A percentile compares a stretch with the other conserved stretches of the same genome.
Conservation (phyloP, 2,113 vertebrate species). For the Gallinago undulata region DNA sequence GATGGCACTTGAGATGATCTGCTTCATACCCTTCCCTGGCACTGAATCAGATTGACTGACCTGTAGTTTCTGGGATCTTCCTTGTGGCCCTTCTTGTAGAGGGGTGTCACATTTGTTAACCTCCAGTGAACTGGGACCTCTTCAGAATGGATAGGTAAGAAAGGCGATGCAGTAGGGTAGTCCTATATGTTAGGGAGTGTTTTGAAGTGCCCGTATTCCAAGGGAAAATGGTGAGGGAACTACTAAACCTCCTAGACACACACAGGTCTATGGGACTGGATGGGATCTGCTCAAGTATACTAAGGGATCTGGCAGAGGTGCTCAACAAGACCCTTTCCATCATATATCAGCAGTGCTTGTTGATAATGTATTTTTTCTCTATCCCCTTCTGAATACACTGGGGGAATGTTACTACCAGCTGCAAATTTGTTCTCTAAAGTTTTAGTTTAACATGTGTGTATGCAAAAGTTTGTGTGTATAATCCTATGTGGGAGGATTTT, state of each 20-base stretch:
- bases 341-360: not conserved
- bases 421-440: not conserved
- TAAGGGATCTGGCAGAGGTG: not conserved
- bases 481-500: not conserved
- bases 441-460: fast-evolving
- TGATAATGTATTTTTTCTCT: not conserved
- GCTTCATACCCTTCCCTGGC: not conserved
- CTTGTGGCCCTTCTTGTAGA: too few relatives aligned
- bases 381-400: not conserved
- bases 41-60: not conserved
- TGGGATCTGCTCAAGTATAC: not conserved
- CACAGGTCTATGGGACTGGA: not conserved
- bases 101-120: not conserved
- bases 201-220: not conserved
- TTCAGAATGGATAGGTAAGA: not conserved
- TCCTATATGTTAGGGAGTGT: not conserved
- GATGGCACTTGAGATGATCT: not conserved
- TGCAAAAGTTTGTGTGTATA: fast-evolving
- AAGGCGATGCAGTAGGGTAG: not conserved
- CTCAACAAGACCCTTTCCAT: not conserved
- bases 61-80: not conserved
- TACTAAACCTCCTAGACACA: not conserved
- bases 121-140: not conserved
- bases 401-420: not conserved
- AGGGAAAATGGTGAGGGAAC: not conserved